phyloP scores from a whole-genome alignment of 2,797 vertebrate species.

The Bradypus variegatus region DNA sequence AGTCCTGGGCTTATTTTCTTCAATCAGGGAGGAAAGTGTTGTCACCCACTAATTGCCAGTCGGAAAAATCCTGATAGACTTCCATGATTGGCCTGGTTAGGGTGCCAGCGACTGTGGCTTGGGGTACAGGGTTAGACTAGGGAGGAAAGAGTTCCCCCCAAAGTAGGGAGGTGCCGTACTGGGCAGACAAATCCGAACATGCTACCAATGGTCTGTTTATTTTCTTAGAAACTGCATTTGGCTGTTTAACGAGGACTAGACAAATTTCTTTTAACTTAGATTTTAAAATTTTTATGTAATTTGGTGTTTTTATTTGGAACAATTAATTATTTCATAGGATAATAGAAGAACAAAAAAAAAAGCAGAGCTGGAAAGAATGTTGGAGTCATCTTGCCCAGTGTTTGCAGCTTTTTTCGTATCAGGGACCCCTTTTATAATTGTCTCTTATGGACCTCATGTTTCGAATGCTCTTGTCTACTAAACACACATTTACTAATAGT shows the following conservation, averaged over 20 bases:
- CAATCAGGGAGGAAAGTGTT: neutral
- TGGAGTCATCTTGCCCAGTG: neutral
- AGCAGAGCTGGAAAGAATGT: neutral
- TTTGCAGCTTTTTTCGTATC: neutral
- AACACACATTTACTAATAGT: rapidly evolving
- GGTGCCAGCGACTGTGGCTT: neutral
- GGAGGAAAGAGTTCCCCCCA: neutral
- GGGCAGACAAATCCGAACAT: neutral
- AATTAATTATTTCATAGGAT: neutral
- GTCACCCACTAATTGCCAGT: rapidly evolving
- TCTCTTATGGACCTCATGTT: rapidly evolving
- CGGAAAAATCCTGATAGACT: no score
- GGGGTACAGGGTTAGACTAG: neutral
- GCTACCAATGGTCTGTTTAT: no score
- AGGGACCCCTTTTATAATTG: neutral
- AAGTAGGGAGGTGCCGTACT: neutral
- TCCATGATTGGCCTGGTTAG: neutral
- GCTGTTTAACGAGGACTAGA: neutral
- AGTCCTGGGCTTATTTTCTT: neutral
- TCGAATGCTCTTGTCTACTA: neutral
- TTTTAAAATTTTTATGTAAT: neutral
- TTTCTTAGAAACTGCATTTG: neutral
- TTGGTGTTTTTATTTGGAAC: neutral
- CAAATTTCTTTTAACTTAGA: neutral
- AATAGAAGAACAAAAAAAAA: neutral